Evolutionary conservation across 2,888 invertebrate species (phyloP).

Genomic region (Stictocephala bisonia): DNA sequence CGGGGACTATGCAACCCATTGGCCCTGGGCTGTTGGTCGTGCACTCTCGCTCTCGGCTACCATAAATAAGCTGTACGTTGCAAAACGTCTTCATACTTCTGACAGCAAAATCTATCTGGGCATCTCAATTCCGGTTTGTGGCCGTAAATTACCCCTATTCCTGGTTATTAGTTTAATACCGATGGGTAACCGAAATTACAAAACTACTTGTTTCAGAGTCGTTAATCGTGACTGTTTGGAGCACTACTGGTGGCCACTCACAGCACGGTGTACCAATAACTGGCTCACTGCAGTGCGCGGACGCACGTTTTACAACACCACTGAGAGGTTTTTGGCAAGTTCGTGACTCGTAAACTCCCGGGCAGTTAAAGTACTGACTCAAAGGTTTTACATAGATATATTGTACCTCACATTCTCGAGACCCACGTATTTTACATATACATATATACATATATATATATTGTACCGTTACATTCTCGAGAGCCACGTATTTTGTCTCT

Average conservation of each 20-base stretch:
- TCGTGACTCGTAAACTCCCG: too few species aligned
- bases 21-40: conserved; percentile 18
- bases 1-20: conserved; percentile 15
- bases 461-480: too few species aligned
- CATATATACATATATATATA: too few species aligned
- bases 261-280: too few species aligned
- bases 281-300: too few species aligned
- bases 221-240: conserved; percentile 25
- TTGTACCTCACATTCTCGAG: too few species aligned
- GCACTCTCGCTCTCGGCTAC: conserved; percentile 14
- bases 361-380: too few species aligned
- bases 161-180: conserved; percentile 41
- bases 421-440: too few species aligned
- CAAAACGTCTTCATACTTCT: conserved; percentile 40
- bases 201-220: conserved; percentile 39
- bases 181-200: conserved; percentile 43
- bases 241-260: conserved; percentile 34
- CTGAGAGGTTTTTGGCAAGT: too few species aligned
- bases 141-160: conserved; percentile 30
- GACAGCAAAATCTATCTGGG: conserved; percentile 33
- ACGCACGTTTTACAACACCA: too few species aligned
- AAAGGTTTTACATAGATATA: too few species aligned
- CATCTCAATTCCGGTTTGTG: conserved; percentile 17
- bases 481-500: too few species aligned
- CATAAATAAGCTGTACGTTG: conserved; percentile 33